Evolutionary conservation across 2,113 vertebrate species (phyloP), one percentile per base, ranked within the genome.

Genomic region (Pelvicachromis taeniatus): DNA sequence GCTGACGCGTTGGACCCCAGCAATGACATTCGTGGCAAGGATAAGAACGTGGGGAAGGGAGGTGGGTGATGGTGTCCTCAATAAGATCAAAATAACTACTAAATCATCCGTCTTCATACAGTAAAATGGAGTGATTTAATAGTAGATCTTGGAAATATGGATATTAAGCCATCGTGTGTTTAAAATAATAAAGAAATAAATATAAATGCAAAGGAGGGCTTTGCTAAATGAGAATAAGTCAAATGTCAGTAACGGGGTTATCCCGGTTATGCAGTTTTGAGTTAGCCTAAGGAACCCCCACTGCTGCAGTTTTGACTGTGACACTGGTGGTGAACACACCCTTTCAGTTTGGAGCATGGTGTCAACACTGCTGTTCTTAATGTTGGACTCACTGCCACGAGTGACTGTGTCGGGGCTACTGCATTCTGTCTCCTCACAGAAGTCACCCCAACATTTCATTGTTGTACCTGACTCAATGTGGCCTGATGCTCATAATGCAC

Each of bases 1-100:
- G 9, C 81, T 19, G 98, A 99, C 92, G 98, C 97, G 40, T 77
- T 98, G 65, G 93, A 97, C 89, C 95, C 95, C 56, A 91, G 42
- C 16, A 98, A 98, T 3, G 97, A 98, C 86, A 85, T 85, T 53
- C 90, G 79, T 42, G 92, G 80, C 16, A 94, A 93, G 53, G 94
- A 90, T 61, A 94, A 94, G 70, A 91, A 90, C 63, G 88, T 90
- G 45, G 90, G 85, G 13, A 91, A 88, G 68, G 91, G 88, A 80
- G 96, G 93, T 95, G 92, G 80, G 94, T 93, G 55, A 59, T 31
- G n/a, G 55, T 14, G 19, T 84, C 50, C 59, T 12, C 48, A 3
- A 3, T 3, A 31, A 9, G 14, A 63, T 14, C 42, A 19, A 29
- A 10, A 61, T 17, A 1, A 14, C 9, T 3, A 13, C 14, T 73